Conservation (phyloP, 2,113 vertebrate genomes). For the Nothocercus julius region DNA sequence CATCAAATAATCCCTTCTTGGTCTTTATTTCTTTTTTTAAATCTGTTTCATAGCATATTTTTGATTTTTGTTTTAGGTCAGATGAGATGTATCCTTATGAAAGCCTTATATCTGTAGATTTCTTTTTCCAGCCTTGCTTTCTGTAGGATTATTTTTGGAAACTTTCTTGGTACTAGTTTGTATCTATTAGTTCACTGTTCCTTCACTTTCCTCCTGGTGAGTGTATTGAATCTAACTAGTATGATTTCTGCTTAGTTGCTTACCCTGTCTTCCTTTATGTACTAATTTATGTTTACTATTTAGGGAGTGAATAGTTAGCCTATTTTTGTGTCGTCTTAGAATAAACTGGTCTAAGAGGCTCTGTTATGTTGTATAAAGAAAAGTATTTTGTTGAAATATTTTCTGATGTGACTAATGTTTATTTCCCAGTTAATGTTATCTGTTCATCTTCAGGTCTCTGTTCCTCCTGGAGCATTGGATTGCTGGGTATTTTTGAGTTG, state of each 20-base stretch:
- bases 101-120: background rate
- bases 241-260: background rate
- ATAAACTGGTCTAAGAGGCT: background rate
- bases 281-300: background rate
- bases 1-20: background rate
- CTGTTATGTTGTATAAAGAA: background rate
- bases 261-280: background rate
- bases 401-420: background rate
- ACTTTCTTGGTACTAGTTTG: background rate
- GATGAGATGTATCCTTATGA: background rate
- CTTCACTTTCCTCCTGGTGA: background rate
- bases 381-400: background rate
- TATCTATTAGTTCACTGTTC: background rate
- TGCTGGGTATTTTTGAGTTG: slow-evolving; percentile 99
- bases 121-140: background rate
- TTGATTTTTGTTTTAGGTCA: background rate
- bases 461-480: slow-evolving; percentile 92
- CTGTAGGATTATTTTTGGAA: background rate
- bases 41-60: background rate
- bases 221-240: background rate
- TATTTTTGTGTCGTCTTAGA: background rate
- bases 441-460: slow-evolving; percentile 82
- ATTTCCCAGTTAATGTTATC: background rate
- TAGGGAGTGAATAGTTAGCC: background rate
- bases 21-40: background rate